Evolutionary conservation across 2,888 invertebrate species (phyloP), one percentile per base, ranked within the genome.

Genomic region (Pasiphila rectangulata): DNA sequence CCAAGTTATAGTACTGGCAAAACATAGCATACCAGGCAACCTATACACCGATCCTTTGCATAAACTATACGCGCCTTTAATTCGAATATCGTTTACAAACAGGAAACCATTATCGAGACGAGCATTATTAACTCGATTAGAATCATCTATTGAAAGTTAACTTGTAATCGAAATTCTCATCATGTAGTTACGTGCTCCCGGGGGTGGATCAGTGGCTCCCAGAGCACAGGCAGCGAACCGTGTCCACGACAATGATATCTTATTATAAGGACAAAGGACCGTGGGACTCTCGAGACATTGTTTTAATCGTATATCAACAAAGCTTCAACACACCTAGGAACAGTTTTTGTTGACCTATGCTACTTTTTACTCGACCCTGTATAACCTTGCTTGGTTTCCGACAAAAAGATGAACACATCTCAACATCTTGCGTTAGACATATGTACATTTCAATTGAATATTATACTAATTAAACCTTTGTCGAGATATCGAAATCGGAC

Each of bases 191-290:
- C 64, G 62, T 55, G 64, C 55, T 79, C 78, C 82, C 67, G 71
- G 71, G 79, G 79, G 81, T 72, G 69, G 61, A 70, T 71, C 72
- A 79, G 81, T 72, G 69, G 61, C 71, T 71, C 72, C 77, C 64
- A 65, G 64, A 66, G 60, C 64, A 62, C 68, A 66, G 75, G 70
- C 76, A 59, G 63, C 72, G 69, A 61, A 73, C 66, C 86, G 75
- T 83, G 79, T 69, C 84, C 71, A 72, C 75, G 67, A 84, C 82
- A 84, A 83, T 82, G 74, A 78, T 72, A 71, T 73, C 72, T 79
- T 78, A 79, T 79, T 76, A 79, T 73, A 72, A 72, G 71, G 73
- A 74, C 73, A 76, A 74, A 74, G 69, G 73, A 77, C 62, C 83
- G 83, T 83, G 85, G 71, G 85, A 85, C 66, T 62, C 57, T 57